Percentiles rank a stretch among this genome's conserved stretches.
These are phyloP conservation scores for Troides oblongomaculatus DNA, from an alignment of 2,888 invertebrate genomes.

Conservation along the genomic window DNA sequence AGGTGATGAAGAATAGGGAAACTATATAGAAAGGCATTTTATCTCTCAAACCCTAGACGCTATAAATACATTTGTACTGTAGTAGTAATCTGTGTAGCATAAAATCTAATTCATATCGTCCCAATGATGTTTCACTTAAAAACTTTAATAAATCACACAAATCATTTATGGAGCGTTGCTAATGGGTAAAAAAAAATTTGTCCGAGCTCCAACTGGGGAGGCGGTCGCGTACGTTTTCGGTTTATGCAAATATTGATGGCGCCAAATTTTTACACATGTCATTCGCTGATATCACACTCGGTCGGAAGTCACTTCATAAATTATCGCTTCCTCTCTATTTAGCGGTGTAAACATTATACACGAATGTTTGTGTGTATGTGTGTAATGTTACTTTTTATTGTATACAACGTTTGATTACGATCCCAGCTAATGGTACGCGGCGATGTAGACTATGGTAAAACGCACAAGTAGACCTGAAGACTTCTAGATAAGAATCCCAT, in stretches of 20 bases:
- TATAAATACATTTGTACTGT: too few relatives aligned
- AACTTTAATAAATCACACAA: neutral
- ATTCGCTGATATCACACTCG: constrained; percentile 11
- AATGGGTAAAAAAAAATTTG: neutral
- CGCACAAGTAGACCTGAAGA: too few relatives aligned
- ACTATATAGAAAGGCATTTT: too few relatives aligned
- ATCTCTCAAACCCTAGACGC: too few relatives aligned
- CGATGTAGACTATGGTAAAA: too few relatives aligned
- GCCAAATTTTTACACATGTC: constrained; percentile 23
- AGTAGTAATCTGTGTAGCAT: too few relatives aligned
- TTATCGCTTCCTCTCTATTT: constrained; percentile 22
- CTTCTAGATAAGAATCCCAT: too few relatives aligned
- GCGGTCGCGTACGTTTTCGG: neutral
- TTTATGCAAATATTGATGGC: constrained; percentile 23
- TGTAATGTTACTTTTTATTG: neutral
- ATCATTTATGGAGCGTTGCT: neutral
- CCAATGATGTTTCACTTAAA: neutral
- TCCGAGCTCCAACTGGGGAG: neutral
- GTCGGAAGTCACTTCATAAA: constrained; percentile 38
- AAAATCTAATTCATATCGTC: too few relatives aligned
- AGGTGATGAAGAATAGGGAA: too few relatives aligned
- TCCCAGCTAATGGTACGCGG: too few relatives aligned
- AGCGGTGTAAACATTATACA: constrained; percentile 1
- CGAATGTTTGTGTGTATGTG: neutral
- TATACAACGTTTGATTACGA: too few relatives aligned